Conservation (phyloP, 92 coral and sea anemone genomes). For the Porites cylindrica region DNA sequence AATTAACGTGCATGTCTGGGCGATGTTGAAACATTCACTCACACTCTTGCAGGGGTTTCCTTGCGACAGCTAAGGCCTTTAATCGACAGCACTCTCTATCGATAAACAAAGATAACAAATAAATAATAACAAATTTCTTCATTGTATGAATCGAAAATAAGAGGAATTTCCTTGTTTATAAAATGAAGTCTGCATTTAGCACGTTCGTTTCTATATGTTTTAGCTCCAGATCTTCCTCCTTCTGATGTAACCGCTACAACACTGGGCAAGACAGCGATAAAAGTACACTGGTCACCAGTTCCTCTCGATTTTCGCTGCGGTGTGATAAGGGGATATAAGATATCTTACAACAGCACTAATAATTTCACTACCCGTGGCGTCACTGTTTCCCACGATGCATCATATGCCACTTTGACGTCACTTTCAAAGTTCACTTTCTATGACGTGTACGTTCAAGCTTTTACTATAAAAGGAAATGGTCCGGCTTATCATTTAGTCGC, state of each 20-base stretch:
- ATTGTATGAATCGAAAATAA: no score
- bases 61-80: no score
- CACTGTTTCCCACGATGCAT: not conserved
- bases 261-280: constrained; percentile 24
- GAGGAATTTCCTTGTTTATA: no score
- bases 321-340: constrained; percentile 31
- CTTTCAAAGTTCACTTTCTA: constrained; percentile 36
- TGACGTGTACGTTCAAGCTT: constrained; percentile 49
- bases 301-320: constrained; percentile 34
- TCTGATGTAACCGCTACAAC: not conserved
- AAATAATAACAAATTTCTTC: no score
- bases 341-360: constrained; percentile 14
- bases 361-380: not conserved
- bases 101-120: no score
- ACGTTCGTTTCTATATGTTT: not conserved
- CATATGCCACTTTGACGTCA: constrained; percentile 19
- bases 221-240: constrained; percentile 46
- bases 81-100: no score
- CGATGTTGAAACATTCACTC: no score
- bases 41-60: no score
- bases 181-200: not conserved
- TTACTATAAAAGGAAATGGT: constrained; percentile 44
- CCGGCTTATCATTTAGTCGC: not conserved
- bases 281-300: constrained; percentile 33
- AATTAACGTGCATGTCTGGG: no score